A percentile compares a stretch with the other conserved stretches of the same genome.
phyloP scores from a whole-genome alignment of 2,113 vertebrate species.

The Sclerurus mexicanus region DNA sequence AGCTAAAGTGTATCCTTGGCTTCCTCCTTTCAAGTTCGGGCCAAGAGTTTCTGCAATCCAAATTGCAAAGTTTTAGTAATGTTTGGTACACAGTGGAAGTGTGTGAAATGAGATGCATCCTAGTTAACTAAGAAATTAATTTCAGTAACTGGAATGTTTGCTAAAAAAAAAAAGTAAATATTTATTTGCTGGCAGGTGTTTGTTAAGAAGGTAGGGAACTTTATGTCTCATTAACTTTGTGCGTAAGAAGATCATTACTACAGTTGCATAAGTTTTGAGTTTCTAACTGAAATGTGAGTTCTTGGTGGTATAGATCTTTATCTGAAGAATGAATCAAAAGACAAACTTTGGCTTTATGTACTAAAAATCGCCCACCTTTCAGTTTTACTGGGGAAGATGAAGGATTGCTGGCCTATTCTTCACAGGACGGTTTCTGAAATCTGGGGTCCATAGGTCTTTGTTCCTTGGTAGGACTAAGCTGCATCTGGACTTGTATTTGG shows the following conservation, averaged over 20 bases:
- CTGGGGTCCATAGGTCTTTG: not conserved
- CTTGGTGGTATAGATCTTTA: not conserved
- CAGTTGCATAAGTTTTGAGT: not conserved
- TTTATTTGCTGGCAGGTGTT: not conserved
- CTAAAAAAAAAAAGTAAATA: not conserved
- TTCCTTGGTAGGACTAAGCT: not conserved
- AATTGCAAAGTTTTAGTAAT: not conserved
- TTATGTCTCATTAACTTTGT: conserved; percentile 23
- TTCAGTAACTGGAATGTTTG: not conserved
- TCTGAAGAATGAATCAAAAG: not conserved
- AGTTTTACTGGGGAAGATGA: not conserved
- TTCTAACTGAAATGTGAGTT: not conserved
- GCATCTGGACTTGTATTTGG: not conserved
- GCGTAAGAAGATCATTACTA: not conserved
- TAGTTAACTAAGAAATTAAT: not conserved
- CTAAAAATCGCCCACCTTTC: not conserved
- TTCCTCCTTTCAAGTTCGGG: not conserved
- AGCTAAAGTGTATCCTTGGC: not conserved
- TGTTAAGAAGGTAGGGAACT: conserved; percentile 20
- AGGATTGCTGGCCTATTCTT: not conserved
- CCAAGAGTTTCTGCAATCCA: not conserved
- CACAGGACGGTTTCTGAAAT: not conserved
- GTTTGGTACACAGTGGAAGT: not conserved
- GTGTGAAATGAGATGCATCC: not conserved
- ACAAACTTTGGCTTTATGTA: not conserved